Conservation (phyloP, 2,888 invertebrate genomes). For the Lepidocyrtoides sp. region DNA sequence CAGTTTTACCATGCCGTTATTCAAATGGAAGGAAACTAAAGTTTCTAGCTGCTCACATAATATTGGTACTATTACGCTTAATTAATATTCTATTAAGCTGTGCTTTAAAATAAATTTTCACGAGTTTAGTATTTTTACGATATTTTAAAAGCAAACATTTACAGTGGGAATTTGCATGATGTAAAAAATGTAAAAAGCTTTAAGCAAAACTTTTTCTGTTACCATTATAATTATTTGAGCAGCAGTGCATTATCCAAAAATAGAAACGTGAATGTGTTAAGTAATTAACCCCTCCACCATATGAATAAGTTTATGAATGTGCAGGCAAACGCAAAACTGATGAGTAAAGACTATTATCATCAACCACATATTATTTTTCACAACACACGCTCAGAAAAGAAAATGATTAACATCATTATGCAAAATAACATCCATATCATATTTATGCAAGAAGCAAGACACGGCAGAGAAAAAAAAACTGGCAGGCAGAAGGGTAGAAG, state of each 20-base stretch:
- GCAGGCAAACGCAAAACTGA: constrained; percentile 29
- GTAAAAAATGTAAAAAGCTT: not conserved
- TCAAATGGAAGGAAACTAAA: too few species aligned
- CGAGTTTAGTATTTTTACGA: not conserved
- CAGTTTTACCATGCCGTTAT: too few species aligned
- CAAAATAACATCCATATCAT: constrained; percentile 41
- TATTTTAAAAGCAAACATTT: not conserved
- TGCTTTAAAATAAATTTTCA: not conserved
- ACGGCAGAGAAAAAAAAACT: not conserved
- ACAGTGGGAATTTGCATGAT: not conserved
- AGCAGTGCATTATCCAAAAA: not conserved
- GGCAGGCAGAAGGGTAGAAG: not conserved
- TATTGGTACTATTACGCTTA: not conserved
- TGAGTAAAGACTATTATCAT: constrained; percentile 34
- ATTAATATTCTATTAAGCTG: constrained; percentile 8
- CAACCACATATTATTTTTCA: constrained; percentile 14
- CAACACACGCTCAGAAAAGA: not conserved
- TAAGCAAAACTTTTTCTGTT: too few species aligned
- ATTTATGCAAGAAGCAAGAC: constrained; percentile 35
- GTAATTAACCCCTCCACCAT: not conserved
- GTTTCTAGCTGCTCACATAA: not conserved
- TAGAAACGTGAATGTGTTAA: not conserved
- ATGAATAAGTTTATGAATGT: not conserved
- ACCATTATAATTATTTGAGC: not conserved
- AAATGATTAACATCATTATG: constrained; percentile 39